phyloP scores from a whole-genome alignment of 2,888 invertebrate species.

The Pogonocherus hispidulus region DNA sequence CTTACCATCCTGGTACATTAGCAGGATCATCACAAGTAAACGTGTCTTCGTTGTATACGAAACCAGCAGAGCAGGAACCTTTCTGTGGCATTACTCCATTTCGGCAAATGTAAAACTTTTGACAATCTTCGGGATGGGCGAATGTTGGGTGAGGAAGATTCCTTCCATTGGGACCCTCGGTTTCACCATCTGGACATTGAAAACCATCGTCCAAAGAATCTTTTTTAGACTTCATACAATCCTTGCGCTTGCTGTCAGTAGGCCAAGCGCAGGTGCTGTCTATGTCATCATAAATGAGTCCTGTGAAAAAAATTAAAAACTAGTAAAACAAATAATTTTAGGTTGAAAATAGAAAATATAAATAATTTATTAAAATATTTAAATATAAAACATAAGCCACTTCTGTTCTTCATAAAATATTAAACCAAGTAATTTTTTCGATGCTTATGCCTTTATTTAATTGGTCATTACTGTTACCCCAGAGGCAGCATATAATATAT shows the following conservation, averaged over 20 bases:
- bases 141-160: slow-evolving; percentile 83
- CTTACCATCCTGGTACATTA: slow-evolving; percentile 84
- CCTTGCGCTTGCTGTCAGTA: slow-evolving; percentile 71
- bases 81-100: slow-evolving; percentile 83
- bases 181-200: slow-evolving; percentile 80
- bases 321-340: not conserved
- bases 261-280: slow-evolving; percentile 84
- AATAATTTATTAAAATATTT: too few species aligned
- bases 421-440: too few species aligned
- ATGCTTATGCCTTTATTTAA: too few species aligned
- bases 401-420: too few species aligned
- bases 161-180: slow-evolving; percentile 77
- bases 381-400: too few species aligned
- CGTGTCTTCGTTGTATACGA: slow-evolving; percentile 84
- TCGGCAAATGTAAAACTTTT: slow-evolving; percentile 86
- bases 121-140: slow-evolving; percentile 84
- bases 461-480: too few species aligned
- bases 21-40: slow-evolving; percentile 84
- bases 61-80: slow-evolving; percentile 80
- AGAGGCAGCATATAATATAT: too few species aligned
- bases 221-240: slow-evolving; percentile 71
- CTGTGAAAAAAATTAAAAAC: slow-evolving; percentile 29
- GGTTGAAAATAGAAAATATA: not conserved
- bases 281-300: slow-evolving; percentile 82
- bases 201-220: slow-evolving; percentile 83